A percentile compares a stretch with the other conserved stretches of the same genome.
phyloP scores from a whole-genome alignment of 2,888 invertebrate genomes.

The Xylocampa areola region DNA sequence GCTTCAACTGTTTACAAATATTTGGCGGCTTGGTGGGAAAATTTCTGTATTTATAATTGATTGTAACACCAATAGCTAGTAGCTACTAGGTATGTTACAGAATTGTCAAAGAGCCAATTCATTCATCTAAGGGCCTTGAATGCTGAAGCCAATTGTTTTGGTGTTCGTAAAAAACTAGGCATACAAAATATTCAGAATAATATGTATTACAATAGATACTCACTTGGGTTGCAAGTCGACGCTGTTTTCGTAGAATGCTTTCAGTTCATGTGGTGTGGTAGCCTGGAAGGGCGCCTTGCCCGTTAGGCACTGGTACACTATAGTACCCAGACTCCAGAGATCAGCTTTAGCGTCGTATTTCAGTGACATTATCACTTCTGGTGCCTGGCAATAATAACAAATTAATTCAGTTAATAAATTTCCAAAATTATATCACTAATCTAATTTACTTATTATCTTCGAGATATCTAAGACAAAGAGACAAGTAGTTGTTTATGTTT shows the following conservation, averaged over 20 bases:
- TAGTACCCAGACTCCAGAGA: conserved; percentile 99
- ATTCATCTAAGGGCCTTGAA: conserved; percentile 48
- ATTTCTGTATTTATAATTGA: conserved; percentile 12
- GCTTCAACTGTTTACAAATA: conserved; percentile 39
- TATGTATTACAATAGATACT: conserved; percentile 68
- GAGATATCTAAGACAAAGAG: too few species aligned
- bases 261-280: conserved; percentile 98
- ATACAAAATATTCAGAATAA: conserved; percentile 27
- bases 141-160: conserved; percentile 24
- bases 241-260: conserved; percentile 99
- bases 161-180: conserved; percentile 29
- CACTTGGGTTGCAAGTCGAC: conserved; percentile 96
- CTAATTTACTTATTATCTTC: too few species aligned
- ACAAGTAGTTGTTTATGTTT: too few species aligned
- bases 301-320: conserved; percentile 99
- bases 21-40: conserved; percentile 15
- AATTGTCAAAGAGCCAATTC: conserved; percentile 45
- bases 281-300: conserved; percentile 99
- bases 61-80: conserved; percentile 16
- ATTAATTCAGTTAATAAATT: background rate
- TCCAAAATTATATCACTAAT: too few species aligned
- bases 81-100: conserved; percentile 28
- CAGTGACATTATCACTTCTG: conserved; percentile 99
- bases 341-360: conserved; percentile 99
- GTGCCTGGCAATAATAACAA: conserved; percentile 91